Evolutionary conservation across 2,888 invertebrate species (phyloP).

Genomic region (Torymus aiolomorphi): DNA sequence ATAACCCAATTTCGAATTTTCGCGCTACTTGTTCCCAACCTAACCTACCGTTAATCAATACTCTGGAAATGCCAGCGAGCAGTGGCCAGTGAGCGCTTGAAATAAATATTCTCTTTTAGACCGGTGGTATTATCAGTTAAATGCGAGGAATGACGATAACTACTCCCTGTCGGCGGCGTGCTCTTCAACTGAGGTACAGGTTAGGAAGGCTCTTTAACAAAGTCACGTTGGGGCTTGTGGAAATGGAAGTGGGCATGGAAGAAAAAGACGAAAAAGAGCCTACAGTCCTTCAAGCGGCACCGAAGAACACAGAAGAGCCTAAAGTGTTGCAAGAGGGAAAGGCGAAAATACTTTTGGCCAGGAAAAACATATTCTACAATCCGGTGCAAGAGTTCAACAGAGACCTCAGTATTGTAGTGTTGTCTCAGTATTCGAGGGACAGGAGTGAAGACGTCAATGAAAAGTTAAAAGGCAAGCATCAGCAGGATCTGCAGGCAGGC

Average conservation of each 20-base stretch:
- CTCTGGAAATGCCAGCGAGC: neutral
- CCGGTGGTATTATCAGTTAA: too few species aligned
- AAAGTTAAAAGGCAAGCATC: neutral
- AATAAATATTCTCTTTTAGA: too few species aligned
- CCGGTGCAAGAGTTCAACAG: constrained; percentile 99
- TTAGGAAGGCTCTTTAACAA: constrained; percentile 19
- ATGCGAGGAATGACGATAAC: too few species aligned
- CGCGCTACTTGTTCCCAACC: constrained; percentile 18
- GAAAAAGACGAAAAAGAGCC: neutral
- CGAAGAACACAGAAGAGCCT: constrained; percentile 78
- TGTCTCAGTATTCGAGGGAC: constrained; percentile 82
- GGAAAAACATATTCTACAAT: constrained; percentile 95
- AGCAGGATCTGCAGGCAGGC: constrained; percentile 75
- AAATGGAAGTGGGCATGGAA: constrained; percentile 51
- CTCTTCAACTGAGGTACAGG: neutral
- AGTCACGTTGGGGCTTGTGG: neutral
- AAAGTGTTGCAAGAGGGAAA: constrained; percentile 81
- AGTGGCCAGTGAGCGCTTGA: too few species aligned
- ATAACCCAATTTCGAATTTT: neutral
- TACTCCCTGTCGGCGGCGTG: too few species aligned
- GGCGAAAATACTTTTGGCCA: constrained; percentile 84
- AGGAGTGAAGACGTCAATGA: constrained; percentile 60
- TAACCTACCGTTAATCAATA: constrained; percentile 47
- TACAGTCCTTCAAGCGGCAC: constrained; percentile 80
- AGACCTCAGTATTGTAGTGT: constrained; percentile 89